Conservation (phyloP, 2,113 vertebrate genomes). For the Pomatorhinus ruficollis region DNA sequence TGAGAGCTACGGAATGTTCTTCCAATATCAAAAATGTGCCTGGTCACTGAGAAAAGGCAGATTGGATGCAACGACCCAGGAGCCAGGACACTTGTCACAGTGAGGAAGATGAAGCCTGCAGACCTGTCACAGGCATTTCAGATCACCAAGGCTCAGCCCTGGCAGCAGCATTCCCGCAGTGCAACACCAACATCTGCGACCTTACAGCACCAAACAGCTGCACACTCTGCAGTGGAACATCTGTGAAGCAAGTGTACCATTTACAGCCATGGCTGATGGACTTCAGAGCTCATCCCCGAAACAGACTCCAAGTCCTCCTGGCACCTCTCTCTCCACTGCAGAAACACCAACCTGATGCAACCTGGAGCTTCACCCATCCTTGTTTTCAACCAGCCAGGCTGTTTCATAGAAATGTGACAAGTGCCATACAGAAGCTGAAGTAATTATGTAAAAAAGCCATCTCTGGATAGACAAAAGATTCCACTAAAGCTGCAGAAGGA, state of each 20-base stretch:
- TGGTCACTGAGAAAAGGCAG: neutral
- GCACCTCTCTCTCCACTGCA: neutral
- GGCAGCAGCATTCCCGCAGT: neutral
- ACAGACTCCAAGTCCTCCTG: neutral
- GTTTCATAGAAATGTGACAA: neutral
- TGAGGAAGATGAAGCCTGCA: neutral
- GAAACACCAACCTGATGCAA: neutral
- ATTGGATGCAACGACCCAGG: neutral
- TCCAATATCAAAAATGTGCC: neutral
- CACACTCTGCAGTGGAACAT: neutral
- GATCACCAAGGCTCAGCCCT: neutral
- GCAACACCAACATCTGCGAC: neutral
- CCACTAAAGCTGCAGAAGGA: neutral
- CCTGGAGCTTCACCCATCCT: neutral
- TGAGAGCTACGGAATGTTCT: neutral
- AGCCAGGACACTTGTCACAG: neutral
- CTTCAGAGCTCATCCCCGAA: neutral
- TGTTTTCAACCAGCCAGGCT: neutral
- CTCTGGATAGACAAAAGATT: neutral
- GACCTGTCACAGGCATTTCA: neutral
- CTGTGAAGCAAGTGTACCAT: neutral
- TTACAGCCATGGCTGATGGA: accelerated
- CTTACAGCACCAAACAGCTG: conserved; percentile 32
- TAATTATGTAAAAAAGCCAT: neutral
- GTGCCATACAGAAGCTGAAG: neutral